These are phyloP conservation scores for Psittacula derbiana DNA, from an alignment of 2,797 vertebrate genomes.

Conservation along the genomic window DNA sequence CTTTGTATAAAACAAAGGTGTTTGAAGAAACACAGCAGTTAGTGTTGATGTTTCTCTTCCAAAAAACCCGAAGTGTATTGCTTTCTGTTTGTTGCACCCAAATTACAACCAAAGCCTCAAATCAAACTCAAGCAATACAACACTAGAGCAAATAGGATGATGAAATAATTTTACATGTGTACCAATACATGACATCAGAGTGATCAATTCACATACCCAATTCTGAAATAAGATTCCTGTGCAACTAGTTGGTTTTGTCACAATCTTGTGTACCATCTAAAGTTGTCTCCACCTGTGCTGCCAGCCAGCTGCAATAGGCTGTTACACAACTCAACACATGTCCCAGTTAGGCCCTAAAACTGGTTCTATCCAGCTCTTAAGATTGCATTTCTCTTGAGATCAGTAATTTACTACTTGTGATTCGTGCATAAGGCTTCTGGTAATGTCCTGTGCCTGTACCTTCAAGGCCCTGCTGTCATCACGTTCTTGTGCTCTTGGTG, in stretches of 20 bases:
- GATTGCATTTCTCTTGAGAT: background rate
- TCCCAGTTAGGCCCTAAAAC: constrained; percentile 21
- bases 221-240: constrained; percentile 29
- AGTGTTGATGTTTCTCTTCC: background rate
- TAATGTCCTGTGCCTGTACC: background rate
- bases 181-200: background rate
- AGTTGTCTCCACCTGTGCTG: constrained; percentile 9
- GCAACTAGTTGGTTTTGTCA: background rate
- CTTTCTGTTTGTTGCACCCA: background rate
- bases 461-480: background rate
- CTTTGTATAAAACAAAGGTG: background rate
- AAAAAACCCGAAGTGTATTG: background rate
- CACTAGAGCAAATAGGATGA: background rate
- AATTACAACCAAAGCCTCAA: background rate
- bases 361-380: background rate
- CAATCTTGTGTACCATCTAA: constrained; percentile 44
- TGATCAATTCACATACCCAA: background rate
- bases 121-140: background rate
- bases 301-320: constrained; percentile 16
- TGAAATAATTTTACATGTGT: background rate
- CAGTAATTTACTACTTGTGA: background rate
- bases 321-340: constrained; percentile 8
- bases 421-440: background rate
- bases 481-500: background rate
- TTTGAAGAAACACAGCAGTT: background rate